Conservation (phyloP, 1,140 invertebrate species). For the Contarinia nasturtii region DNA sequence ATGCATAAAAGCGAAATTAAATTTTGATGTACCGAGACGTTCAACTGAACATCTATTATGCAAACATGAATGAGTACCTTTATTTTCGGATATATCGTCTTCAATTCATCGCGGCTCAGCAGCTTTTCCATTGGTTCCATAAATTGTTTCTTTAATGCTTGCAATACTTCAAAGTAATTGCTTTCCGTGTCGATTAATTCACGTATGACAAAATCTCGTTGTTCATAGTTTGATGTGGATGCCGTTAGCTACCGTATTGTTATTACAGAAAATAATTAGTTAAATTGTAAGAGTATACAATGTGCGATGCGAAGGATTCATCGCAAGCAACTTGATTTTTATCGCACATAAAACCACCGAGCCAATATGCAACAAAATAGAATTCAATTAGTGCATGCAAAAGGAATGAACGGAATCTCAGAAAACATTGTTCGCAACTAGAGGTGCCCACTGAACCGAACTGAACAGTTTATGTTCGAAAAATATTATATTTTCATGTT, state of each 20-base stretch:
- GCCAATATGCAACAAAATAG: background rate
- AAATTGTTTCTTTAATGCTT: conserved; percentile 69
- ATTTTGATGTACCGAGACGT: background rate
- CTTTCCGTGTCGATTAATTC: conserved; percentile 92
- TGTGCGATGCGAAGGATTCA: background rate
- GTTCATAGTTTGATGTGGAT: conserved; percentile 48
- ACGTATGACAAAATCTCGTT: conserved; percentile 86
- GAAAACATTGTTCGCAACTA: background rate
- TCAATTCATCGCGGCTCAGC: conserved; percentile 52
- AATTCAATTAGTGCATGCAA: background rate
- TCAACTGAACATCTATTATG: background rate
- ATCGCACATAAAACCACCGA: too few species aligned
- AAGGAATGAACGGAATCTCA: background rate
- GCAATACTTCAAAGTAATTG: conserved; percentile 88
- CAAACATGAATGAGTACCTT: too few species aligned
- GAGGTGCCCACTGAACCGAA: background rate
- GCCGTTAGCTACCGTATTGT: conserved; percentile 28
- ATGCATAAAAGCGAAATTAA: conserved; percentile 3
- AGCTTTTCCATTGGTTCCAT: conserved; percentile 51
- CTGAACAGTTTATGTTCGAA: too few species aligned
- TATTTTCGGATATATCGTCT: conserved; percentile 74
- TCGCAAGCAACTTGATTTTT: too few species aligned
- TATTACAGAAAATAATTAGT: background rate
- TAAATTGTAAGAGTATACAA: background rate
- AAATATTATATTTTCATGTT: too few species aligned